Conservation (phyloP, 2,888 invertebrate genomes). For the Drosophila buzzatii region DNA sequence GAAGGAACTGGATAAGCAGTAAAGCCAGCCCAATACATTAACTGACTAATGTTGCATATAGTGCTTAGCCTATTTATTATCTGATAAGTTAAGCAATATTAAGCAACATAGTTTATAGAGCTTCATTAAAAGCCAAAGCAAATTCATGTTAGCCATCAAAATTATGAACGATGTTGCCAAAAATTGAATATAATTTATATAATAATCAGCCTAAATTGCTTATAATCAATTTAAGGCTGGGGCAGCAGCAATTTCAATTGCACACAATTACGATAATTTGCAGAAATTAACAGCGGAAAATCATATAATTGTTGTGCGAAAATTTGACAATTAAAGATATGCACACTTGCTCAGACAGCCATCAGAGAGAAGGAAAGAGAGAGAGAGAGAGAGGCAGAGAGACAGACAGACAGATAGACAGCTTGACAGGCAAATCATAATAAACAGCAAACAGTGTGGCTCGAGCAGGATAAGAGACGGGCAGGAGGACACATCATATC, state of each 20-base stretch:
- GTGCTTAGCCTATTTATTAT: no score
- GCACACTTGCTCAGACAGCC: slow-evolving; percentile 21
- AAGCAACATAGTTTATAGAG: no score
- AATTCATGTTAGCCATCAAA: neutral
- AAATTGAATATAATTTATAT: neutral
- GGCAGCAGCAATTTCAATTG: slow-evolving; percentile 12
- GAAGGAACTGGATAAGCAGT: no score
- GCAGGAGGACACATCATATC: neutral
- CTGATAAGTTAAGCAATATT: no score
- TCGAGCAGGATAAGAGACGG: neutral
- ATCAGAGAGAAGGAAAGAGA: slow-evolving; percentile 7
- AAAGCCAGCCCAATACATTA: no score
- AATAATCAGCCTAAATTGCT: neutral
- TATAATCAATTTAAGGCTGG: neutral
- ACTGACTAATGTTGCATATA: no score
- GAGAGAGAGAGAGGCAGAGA: neutral
- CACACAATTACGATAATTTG: slow-evolving; percentile 52
- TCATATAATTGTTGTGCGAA: slow-evolving; percentile 49
- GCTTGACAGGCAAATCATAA: slow-evolving; percentile 50
- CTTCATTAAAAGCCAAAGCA: neutral
- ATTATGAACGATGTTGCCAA: neutral
- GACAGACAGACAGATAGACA: neutral
- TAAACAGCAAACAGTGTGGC: slow-evolving; percentile 64
- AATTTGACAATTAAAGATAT: slow-evolving; percentile 20
- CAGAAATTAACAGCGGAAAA: slow-evolving; percentile 61